phyloP scores from a whole-genome alignment of 2,113 vertebrate species.

The Meriones unguiculatus region DNA sequence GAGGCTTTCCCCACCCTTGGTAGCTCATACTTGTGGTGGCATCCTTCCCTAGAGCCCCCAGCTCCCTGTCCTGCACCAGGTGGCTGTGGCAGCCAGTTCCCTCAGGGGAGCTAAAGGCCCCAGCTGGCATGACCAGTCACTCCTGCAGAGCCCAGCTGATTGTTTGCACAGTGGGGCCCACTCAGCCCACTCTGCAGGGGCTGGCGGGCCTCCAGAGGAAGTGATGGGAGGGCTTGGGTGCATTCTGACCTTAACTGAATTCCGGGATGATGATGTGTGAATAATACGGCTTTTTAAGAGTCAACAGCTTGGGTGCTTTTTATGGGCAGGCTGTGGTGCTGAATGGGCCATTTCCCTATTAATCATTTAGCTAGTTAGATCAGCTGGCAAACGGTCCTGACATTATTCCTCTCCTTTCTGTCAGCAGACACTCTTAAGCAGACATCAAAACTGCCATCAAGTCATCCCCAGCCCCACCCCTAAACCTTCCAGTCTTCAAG shows the following conservation, averaged over 20 bases:
- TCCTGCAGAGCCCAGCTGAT: not conserved
- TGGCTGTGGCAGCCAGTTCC: not conserved
- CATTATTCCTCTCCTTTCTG: slow-evolving; percentile 13
- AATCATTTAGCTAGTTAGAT: slow-evolving; percentile 56
- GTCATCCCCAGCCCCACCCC: not conserved
- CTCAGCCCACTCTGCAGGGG: slow-evolving; percentile 31
- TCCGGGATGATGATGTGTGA: slow-evolving; percentile 66
- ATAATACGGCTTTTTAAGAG: slow-evolving; percentile 51
- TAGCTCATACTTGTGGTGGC: not conserved
- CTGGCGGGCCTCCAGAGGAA: slow-evolving; percentile 58
- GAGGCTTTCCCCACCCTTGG: not conserved
- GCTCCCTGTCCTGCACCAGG: not conserved
- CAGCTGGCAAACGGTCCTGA: slow-evolving; percentile 10
- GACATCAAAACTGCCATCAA: slow-evolving; percentile 30
- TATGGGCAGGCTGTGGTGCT: slow-evolving; percentile 1
- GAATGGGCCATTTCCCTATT: slow-evolving; percentile 59
- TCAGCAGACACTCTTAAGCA: slow-evolving; percentile 44
- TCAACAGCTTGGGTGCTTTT: slow-evolving; percentile 66
- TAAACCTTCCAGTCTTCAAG: not conserved
- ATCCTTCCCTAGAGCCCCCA: too few species aligned
- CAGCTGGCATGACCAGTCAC: slow-evolving; percentile 43
- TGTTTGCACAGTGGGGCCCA: slow-evolving; percentile 53
- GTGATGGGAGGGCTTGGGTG: slow-evolving; percentile 33
- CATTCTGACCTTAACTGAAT: slow-evolving; percentile 61
- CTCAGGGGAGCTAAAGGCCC: not conserved